Conservation (phyloP, 2,797 vertebrate genomes). For the Morelia viridis region DNA sequence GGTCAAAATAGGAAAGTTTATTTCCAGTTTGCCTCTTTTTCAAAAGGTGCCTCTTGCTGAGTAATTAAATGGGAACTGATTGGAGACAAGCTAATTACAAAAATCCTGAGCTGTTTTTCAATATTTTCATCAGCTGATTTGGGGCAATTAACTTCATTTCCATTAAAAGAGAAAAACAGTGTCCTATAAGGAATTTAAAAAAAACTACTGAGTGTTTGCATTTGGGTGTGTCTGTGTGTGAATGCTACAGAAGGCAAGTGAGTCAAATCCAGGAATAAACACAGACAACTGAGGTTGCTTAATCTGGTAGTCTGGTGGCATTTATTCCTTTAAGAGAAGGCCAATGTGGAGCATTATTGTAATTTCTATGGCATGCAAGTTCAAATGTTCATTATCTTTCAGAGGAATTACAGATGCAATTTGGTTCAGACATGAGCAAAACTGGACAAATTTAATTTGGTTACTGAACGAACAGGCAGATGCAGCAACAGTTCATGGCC, state of each 20-base stretch:
- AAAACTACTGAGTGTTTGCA: background rate
- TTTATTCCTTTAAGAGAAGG: constrained; percentile 35
- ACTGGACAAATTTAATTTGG: constrained; percentile 56
- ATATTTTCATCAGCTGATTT: background rate
- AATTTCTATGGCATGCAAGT: constrained; percentile 46
- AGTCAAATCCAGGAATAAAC: constrained; percentile 26
- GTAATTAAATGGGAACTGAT: background rate
- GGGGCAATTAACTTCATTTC: background rate
- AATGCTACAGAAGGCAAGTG: background rate
- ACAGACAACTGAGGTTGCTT: constrained; percentile 3
- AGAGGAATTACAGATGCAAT: constrained; percentile 50
- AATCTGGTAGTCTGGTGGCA: constrained; percentile 22
- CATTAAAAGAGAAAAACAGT: background rate
- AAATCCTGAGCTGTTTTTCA: background rate
- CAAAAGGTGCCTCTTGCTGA: background rate
- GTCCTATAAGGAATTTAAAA: background rate
- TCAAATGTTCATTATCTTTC: constrained; percentile 55
- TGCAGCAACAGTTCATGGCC: constrained; percentile 30
- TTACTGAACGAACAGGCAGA: constrained; percentile 40
- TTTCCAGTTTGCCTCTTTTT: background rate
- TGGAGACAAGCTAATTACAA: background rate
- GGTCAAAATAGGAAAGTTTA: background rate
- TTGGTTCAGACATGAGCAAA: constrained; percentile 46
- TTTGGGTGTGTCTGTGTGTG: background rate
- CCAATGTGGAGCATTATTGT: constrained; percentile 25